These are phyloP conservation scores for Agrochola lota DNA, from an alignment of 2,888 invertebrate genomes.

Conservation along the genomic window DNA sequence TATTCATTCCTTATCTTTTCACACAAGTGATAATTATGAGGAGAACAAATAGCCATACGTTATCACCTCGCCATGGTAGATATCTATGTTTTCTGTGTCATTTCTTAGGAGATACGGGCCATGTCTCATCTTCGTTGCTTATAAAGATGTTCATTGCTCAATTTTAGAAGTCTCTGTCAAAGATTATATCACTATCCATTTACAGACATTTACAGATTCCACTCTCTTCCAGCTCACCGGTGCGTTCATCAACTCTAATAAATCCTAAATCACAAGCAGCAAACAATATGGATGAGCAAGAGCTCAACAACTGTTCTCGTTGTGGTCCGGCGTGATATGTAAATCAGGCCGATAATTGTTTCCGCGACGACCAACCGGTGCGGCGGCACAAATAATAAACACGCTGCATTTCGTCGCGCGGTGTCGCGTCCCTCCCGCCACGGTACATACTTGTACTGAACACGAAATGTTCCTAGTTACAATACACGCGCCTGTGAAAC, in stretches of 20 bases:
- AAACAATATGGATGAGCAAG: background rate
- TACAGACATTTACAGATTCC: no score
- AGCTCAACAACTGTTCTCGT: conserved; percentile 10
- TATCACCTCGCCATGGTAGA: background rate
- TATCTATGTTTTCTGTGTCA: background rate
- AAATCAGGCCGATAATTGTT: conserved; percentile 65
- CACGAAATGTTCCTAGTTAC: background rate
- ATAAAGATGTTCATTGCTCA: background rate
- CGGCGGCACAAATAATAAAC: background rate
- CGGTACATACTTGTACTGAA: background rate
- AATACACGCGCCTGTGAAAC: background rate
- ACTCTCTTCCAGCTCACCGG: background rate
- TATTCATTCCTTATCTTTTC: conserved; percentile 19
- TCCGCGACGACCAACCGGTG: conserved; percentile 31
- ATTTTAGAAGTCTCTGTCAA: background rate
- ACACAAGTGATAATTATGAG: conserved; percentile 17
- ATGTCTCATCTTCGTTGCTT: background rate
- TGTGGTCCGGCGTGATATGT: conserved; percentile 41
- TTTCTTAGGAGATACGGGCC: background rate
- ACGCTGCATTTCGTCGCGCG: background rate
- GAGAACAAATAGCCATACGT: background rate
- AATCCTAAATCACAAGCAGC: background rate
- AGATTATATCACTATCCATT: background rate
- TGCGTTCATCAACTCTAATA: background rate
- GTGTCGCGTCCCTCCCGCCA: no score